Evolutionary conservation across 2,888 invertebrate genomes (phyloP).

Genomic region (Myopa tessellatipennis): DNA sequence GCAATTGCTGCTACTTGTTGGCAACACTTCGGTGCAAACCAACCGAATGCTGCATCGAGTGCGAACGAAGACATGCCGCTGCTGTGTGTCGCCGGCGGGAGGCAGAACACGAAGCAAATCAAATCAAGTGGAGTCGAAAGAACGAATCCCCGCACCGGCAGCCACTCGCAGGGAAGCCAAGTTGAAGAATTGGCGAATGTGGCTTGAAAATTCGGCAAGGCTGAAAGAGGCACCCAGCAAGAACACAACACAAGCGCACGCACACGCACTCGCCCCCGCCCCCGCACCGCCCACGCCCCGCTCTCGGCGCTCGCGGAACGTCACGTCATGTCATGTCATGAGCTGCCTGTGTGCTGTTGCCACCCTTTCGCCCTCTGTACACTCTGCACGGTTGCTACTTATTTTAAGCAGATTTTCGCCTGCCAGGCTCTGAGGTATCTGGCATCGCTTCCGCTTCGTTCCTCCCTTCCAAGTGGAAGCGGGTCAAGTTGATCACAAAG

Average conservation of each 20-base stretch:
- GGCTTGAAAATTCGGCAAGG: conserved; percentile 24
- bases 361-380: neutral
- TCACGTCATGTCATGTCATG: neutral
- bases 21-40: conserved; percentile 11
- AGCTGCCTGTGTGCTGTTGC: neutral
- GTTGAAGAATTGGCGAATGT: conserved; percentile 34
- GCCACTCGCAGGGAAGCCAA: conserved; percentile 22
- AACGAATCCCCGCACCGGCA: neutral
- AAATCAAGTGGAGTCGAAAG: conserved; percentile 17
- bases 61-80: conserved; percentile 4
- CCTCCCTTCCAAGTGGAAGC: neutral
- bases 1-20: conserved; percentile 21
- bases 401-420: conserved; percentile 12
- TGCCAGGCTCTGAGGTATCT: neutral
- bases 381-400: neutral
- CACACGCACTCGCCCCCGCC: neutral
- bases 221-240: conserved; percentile 13
- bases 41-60: neutral
- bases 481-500: conserved; percentile 3
- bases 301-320: conserved; percentile 7
- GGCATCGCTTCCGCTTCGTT: neutral
- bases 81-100: neutral
- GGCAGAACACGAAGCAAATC: conserved; percentile 27
- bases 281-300: conserved; percentile 17
- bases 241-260: conserved; percentile 9